Base-by-base conservation (phyloP, 1,140 invertebrate species). In the Zaprionus ghesquierei region DNA sequence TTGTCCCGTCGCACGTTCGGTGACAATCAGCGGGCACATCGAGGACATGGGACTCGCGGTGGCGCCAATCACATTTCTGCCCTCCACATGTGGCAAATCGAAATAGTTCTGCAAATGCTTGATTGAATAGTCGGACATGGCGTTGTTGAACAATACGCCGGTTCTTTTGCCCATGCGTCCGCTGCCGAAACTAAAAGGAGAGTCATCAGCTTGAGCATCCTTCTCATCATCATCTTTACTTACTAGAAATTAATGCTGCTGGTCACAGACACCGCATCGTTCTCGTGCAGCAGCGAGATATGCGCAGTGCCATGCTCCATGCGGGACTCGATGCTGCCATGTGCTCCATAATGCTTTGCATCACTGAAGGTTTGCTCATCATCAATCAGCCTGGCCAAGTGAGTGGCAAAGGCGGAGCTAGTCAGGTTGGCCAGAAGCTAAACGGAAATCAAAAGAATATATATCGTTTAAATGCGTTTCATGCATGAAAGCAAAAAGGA, bases 81-180 rank as follows among this genome's bases (percentile, higher is more conserved):
- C 96, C 0, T 96, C 95, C 4, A 91, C 56, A 25, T 71, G 90
- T 8, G 96, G 95, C 38, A 99, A 64, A 4, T 95, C 95, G 89
- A 97, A 98, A 69, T 94, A 95, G 92, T 97, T 99, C 8, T 93
- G 92, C 69, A 95, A 93, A 3, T 95, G 95, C 0, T 96, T 95
- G 0, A 96, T 94, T 0, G 97, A 97, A 92, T 99, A 99, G 90
- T 99, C 98, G 87, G 98, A 97, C 97, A 99, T 99, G 62, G 95
- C 96, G 91, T 97, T 96, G 92, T 99, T 99, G 79, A 98, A 95
- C 2, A 99, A 93, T 20, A 99, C 97, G 29, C 98, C 98, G 0
- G 98, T 98, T 29, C 94, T 81, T 9, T 56, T 61, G 5, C 90
- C 90, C 12, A 75, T 89, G 49, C 80, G 81, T 49, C 90, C 90